Percentiles rank a stretch among this genome's conserved stretches.
These are phyloP conservation scores for Liodrosophila aerea DNA, from an alignment of 2,888 invertebrate genomes.

Conservation along the genomic window DNA sequence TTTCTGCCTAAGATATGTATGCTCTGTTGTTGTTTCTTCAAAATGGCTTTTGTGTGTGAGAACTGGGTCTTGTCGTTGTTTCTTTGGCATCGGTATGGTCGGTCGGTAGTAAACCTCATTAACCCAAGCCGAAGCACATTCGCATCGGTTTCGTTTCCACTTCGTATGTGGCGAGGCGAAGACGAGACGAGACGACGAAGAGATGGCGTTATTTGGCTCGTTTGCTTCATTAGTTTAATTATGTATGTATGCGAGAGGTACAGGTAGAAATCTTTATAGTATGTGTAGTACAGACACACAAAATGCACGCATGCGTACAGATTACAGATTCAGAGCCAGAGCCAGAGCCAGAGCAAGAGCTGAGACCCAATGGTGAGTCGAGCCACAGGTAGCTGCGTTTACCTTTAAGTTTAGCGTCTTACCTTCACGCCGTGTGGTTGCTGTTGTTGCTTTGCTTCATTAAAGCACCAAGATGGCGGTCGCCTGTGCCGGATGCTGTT, in stretches of 20 bases:
- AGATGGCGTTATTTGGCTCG: constrained; percentile 18
- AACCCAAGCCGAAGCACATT: constrained; percentile 51
- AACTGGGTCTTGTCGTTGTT: constrained; percentile 70
- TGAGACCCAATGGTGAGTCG: too few relatives aligned
- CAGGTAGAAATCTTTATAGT: constrained; percentile 30
- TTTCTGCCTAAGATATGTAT: constrained; percentile 25
- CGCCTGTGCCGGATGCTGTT: constrained; percentile 66
- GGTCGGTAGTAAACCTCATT: constrained; percentile 68
- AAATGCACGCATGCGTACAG: constrained; percentile 12
- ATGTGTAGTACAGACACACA: constrained; percentile 4
- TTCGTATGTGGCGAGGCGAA: constrained; percentile 27
- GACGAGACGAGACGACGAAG: constrained; percentile 25
- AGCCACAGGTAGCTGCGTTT: neutral
- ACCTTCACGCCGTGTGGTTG: constrained; percentile 33
- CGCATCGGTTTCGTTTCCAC: neutral
- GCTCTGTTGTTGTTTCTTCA: constrained; percentile 22
- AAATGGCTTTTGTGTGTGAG: constrained; percentile 72
- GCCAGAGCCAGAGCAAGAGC: neutral
- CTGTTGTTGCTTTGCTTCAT: constrained; percentile 53
- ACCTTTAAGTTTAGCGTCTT: constrained; percentile 14
- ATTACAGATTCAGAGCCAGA: neutral
- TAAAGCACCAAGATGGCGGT: constrained; percentile 75
- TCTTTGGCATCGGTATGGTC: constrained; percentile 34
- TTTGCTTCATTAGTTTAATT: constrained; percentile 73
- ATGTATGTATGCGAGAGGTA: constrained; percentile 27